phyloP scores from a whole-genome alignment of 1,140 invertebrate genomes.

The Drosophila ananassae region DNA sequence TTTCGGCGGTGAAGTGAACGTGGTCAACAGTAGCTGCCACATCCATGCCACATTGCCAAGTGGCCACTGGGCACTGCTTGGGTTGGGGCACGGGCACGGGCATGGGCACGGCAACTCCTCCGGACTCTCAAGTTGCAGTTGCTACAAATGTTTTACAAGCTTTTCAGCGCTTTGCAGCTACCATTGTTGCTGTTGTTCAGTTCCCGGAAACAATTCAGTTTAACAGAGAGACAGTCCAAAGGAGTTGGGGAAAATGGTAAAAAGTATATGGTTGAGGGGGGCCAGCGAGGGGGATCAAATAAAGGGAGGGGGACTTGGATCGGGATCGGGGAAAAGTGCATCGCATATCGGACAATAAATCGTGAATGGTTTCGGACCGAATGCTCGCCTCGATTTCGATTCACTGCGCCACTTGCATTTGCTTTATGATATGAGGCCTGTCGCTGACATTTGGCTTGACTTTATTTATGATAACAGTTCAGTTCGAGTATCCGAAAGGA shows the following conservation, averaged over 20 bases:
- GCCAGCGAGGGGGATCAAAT: background rate
- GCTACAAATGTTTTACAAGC: conserved; percentile 83
- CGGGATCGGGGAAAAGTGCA: conserved; percentile 41
- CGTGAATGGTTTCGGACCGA: conserved; percentile 67
- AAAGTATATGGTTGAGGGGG: background rate
- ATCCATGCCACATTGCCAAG: conserved; percentile 19
- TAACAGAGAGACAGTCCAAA: conserved; percentile 50
- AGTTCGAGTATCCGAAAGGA: conserved; percentile 1
- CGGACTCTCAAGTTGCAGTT: conserved; percentile 62
- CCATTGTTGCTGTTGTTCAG: conserved; percentile 64
- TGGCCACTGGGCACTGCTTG: conserved; percentile 8
- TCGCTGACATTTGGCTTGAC: conserved; percentile 73
- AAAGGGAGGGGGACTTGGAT: background rate
- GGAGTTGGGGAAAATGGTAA: background rate
- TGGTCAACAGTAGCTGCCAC: conserved; percentile 71
- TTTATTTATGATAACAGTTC: conserved; percentile 79
- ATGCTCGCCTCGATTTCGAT: conserved; percentile 70
- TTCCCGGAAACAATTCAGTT: conserved; percentile 82
- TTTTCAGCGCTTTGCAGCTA: conserved; percentile 76
- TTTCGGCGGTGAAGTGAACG: conserved; percentile 71
- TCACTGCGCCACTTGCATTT: conserved; percentile 80
- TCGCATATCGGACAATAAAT: conserved; percentile 76
- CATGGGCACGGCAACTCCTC: background rate
- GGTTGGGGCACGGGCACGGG: too few species aligned
- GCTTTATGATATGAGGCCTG: conserved; percentile 79